A percentile compares a stretch with the other conserved stretches of the same genome.
Evolutionary conservation across 2,888 invertebrate genomes (phyloP).

Genomic region (Mimas tiliae): DNA sequence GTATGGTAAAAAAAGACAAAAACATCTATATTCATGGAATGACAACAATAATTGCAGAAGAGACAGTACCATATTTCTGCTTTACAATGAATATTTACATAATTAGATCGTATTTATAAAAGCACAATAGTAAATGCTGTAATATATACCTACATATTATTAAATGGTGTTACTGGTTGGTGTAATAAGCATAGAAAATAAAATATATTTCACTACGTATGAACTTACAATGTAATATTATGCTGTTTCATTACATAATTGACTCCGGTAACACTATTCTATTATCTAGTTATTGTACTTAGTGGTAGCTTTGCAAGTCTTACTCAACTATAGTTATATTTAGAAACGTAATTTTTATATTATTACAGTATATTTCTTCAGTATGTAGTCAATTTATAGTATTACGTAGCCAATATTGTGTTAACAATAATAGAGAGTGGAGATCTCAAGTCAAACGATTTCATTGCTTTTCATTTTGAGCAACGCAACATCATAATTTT

Average conservation of each 20-base stretch:
- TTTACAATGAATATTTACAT: conserved; percentile 37
- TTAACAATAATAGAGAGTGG: conserved; percentile 31
- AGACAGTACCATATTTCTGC: background rate
- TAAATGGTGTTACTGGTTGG: conserved; percentile 29
- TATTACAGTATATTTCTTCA: background rate
- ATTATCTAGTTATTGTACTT: conserved; percentile 78
- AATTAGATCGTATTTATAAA: conserved; percentile 40
- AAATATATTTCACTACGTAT: conserved; percentile 39
- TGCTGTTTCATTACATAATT: conserved; percentile 65
- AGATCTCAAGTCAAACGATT: conserved; percentile 11
- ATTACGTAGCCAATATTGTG: conserved; percentile 8
- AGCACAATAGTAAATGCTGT: conserved; percentile 25
- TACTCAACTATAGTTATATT: conserved; percentile 15
- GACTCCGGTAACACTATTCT: conserved; percentile 72
- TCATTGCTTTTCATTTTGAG: conserved; percentile 73
- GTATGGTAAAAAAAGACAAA: background rate
- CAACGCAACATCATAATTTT: conserved; percentile 57
- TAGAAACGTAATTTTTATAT: conserved; percentile 2
- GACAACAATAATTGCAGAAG: background rate
- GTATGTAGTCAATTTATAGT: background rate
- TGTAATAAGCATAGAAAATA: conserved; percentile 38
- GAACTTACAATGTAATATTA: conserved; percentile 39
- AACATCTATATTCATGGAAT: conserved; percentile 17
- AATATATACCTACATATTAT: conserved; percentile 27
- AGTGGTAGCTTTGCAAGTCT: conserved; percentile 62